Conservation (phyloP, 2,113 vertebrate genomes). For the Camelus bactrianus region DNA sequence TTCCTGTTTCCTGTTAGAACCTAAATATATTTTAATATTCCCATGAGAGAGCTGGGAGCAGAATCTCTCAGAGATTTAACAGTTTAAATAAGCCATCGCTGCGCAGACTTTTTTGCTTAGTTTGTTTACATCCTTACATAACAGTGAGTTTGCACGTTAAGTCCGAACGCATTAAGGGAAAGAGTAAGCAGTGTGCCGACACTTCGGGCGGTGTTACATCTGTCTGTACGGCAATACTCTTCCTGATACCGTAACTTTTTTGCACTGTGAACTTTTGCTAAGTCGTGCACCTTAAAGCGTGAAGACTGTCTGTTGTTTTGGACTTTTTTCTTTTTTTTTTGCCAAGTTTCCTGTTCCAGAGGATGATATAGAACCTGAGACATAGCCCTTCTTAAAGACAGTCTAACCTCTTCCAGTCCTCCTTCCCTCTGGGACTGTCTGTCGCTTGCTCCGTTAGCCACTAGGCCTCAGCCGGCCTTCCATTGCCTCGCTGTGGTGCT, state of each 20-base stretch:
- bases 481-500: background rate
- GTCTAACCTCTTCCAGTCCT: background rate
- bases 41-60: background rate
- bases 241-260: background rate
- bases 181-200: background rate
- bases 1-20: background rate
- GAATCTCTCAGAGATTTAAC: slow-evolving; percentile 4
- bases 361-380: background rate
- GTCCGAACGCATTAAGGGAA: background rate
- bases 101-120: slow-evolving; percentile 24
- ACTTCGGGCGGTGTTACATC: background rate
- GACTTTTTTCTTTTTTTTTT: background rate
- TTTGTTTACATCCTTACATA: slow-evolving; percentile 13
- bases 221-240: background rate
- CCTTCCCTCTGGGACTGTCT: background rate
- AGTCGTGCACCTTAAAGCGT: background rate
- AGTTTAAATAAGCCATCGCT: background rate
- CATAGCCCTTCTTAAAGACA: background rate
- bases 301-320: background rate
- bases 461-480: background rate
- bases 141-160: background rate
- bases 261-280: background rate
- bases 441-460: background rate
- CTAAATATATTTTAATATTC: background rate
- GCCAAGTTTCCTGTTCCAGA: background rate